Evolutionary conservation across 2,113 vertebrate genomes (phyloP).

Genomic region (Calonectris borealis): DNA sequence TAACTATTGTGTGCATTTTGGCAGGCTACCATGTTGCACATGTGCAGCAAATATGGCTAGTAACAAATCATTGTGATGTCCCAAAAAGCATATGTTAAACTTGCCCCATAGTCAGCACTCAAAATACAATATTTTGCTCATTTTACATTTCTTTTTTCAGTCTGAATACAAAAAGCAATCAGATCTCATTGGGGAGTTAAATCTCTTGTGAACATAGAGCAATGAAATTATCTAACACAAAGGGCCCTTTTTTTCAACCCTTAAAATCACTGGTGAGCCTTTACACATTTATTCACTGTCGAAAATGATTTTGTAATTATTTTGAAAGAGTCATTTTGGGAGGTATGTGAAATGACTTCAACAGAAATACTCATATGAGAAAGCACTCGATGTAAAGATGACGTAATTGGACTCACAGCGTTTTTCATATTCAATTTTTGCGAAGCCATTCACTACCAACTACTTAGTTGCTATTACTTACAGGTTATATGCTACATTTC

Average conservation of each 20-base stretch:
- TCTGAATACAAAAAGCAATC: constrained; percentile 56
- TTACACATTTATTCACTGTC: constrained; percentile 52
- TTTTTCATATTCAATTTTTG: neutral
- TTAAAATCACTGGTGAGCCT: constrained; percentile 53
- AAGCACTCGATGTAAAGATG: constrained; percentile 43
- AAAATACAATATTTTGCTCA: constrained; percentile 49
- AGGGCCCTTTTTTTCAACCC: constrained; percentile 16
- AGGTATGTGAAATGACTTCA: constrained; percentile 45
- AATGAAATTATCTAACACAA: constrained; percentile 63
- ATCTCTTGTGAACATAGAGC: constrained; percentile 59
- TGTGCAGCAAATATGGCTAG: constrained; percentile 45
- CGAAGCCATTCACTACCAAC: neutral
- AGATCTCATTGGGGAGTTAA: constrained; percentile 65
- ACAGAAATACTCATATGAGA: constrained; percentile 29
- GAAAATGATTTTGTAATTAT: constrained; percentile 65
- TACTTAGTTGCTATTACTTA: neutral
- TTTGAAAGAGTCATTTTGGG: constrained; percentile 56
- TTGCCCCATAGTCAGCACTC: constrained; percentile 7
- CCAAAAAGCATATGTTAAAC: constrained; percentile 33
- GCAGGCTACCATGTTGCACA: constrained; percentile 36
- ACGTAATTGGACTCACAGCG: neutral
- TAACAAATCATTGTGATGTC: constrained; percentile 21
- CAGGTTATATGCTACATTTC: neutral
- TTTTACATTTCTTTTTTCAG: constrained; percentile 32
- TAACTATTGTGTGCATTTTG: constrained; percentile 38